Percentiles rank a stretch among this genome's conserved stretches.
These are phyloP conservation scores for Hyperoplus immaculatus DNA, from an alignment of 2,797 vertebrate genomes.

Conservation along the genomic window DNA sequence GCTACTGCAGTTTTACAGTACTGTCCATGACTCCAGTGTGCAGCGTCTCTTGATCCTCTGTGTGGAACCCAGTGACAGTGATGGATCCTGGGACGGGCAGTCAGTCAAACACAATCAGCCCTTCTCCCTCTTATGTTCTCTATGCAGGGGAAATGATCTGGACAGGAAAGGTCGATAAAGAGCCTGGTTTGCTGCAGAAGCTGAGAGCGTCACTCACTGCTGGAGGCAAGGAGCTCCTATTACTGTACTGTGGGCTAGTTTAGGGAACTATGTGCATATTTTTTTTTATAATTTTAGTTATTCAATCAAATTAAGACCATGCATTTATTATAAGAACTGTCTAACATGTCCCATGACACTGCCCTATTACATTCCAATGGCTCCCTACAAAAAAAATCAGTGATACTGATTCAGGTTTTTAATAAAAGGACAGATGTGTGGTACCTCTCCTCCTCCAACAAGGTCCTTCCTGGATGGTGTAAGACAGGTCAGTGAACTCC, in stretches of 20 bases:
- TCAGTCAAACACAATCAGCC: not conserved
- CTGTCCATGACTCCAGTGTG: not conserved
- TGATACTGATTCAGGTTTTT: not conserved
- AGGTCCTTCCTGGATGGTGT: conserved; percentile 91
- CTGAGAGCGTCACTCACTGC: conserved; percentile 1
- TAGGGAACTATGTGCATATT: too few relatives aligned
- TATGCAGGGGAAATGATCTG: not conserved
- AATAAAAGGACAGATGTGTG: not conserved
- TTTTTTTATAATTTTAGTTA: not conserved
- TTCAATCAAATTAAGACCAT: not conserved
- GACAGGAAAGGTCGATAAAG: conserved; percentile 3
- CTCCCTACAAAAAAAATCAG: not conserved
- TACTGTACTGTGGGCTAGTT: too few relatives aligned
- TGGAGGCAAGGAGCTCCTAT: not conserved
- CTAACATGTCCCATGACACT: not conserved
- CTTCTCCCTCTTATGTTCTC: not conserved
- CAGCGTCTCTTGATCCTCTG: conserved; percentile 1
- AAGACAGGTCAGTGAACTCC: conserved; percentile 92
- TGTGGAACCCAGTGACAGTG: conserved; percentile 10
- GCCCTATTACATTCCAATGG: not conserved
- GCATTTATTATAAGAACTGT: not conserved
- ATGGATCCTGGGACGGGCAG: not conserved
- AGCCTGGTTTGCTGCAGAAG: conserved; percentile 4
- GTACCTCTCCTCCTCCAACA: conserved; percentile 90
- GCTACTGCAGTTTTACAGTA: not conserved